Conservation (phyloP, 2,113 vertebrate genomes). For the Bubo scandiacus region DNA sequence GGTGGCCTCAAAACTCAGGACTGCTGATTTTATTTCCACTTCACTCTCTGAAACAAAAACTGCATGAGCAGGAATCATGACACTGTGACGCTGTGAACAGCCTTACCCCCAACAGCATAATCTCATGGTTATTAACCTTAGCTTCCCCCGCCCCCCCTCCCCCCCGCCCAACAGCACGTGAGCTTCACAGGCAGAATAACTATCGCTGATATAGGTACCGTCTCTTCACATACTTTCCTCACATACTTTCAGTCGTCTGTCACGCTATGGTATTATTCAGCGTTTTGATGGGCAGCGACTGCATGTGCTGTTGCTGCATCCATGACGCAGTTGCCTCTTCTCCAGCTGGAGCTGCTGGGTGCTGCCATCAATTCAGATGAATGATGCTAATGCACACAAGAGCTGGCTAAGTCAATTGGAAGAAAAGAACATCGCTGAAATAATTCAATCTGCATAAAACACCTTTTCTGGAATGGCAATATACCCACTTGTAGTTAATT, state of each 20-base stretch:
- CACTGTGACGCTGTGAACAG: not conserved
- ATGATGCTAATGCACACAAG: not conserved
- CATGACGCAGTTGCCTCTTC: not conserved
- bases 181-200: not conserved
- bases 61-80: fast-evolving
- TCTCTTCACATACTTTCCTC: not conserved
- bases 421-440: not conserved
- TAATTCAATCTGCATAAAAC: not conserved
- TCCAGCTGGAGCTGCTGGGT: not conserved
- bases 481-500: not conserved
- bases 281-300: not conserved
- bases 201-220: not conserved
- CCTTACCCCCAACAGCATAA: not conserved
- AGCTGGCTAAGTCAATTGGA: not conserved
- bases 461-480: not conserved
- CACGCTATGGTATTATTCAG: fast-evolving
- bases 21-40: not conserved
- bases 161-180: not conserved
- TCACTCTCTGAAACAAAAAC: not conserved
- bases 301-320: not conserved
- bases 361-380: not conserved
- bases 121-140: not conserved
- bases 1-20: not conserved
- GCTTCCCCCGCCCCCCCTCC: too few relatives aligned
- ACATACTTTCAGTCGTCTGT: not conserved